Conservation (phyloP, 1,140 invertebrate species). For the Drosophila pandora region DNA sequence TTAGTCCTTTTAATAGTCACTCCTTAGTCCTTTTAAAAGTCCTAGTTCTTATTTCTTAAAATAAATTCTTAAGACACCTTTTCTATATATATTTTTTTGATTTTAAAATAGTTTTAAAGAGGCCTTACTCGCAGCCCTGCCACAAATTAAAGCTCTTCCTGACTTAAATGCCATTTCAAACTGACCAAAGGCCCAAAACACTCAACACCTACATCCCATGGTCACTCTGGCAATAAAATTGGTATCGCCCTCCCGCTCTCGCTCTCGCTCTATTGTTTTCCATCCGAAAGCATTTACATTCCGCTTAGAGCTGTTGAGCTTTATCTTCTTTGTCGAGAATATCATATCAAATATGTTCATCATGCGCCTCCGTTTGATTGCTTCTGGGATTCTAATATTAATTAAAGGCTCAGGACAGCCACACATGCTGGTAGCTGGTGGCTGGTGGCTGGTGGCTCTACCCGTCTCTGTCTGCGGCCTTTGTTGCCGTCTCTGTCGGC, state of each 20-base stretch:
- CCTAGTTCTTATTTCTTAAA: too few species aligned
- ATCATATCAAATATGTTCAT: slow-evolving; percentile 56
- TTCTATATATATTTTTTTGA: too few species aligned
- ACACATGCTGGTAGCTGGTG: neutral
- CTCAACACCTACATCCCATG: neutral
- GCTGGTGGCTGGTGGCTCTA: neutral
- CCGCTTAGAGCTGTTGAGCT: neutral
- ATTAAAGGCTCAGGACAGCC: slow-evolving; percentile 65
- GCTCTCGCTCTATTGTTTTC: neutral
- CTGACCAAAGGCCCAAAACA: neutral
- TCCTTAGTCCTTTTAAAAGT: too few species aligned
- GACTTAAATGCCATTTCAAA: neutral
- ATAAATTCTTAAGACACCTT: too few species aligned
- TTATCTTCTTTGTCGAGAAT: slow-evolving; percentile 16
- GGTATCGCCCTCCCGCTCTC: neutral
- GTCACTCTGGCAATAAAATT: neutral
- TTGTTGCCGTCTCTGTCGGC: slow-evolving; percentile 8
- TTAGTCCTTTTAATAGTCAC: too few species aligned
- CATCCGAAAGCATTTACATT: neutral
- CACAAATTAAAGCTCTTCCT: too few species aligned
- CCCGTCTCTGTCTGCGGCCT: slow-evolving; percentile 3
- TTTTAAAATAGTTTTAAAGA: too few species aligned
- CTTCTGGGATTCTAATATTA: slow-evolving; percentile 58
- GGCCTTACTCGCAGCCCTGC: too few species aligned
- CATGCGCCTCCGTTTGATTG: slow-evolving; percentile 53